Evolutionary conservation across 1,140 invertebrate genomes (phyloP).

Genomic region (Zaprionus inermis): DNA sequence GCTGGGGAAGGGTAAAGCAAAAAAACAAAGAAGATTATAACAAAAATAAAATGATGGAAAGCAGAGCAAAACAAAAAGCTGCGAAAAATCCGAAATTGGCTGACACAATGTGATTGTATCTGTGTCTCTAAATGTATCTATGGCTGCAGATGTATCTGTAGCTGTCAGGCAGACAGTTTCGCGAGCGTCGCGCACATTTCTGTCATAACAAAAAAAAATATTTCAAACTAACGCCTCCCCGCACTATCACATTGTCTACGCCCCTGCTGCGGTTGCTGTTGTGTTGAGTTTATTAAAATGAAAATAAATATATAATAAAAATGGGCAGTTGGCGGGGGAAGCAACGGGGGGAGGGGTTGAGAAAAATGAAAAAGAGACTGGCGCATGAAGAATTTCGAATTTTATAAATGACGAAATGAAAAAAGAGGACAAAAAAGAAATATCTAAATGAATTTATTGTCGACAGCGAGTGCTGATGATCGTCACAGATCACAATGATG

Average conservation of each 20-base stretch:
- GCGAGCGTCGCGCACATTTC: conserved; percentile 65
- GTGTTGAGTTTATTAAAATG: conserved; percentile 68
- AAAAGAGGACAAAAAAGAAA: not conserved
- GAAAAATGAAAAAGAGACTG: conserved; percentile 75
- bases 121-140: not conserved
- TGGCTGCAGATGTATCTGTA: not conserved
- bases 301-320: conserved; percentile 75
- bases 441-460: conserved; percentile 71
- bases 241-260: not conserved
- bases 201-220: conserved; percentile 80
- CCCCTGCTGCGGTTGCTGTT: conserved; percentile 11
- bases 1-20: too few species aligned
- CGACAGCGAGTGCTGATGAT: conserved; percentile 9
- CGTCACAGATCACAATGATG: conserved; percentile 5
- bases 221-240: conserved; percentile 43
- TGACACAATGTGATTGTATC: not conserved
- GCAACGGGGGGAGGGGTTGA: not conserved
- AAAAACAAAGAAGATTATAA: not conserved
- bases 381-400: conserved; percentile 57
- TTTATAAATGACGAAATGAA: conserved; percentile 54
- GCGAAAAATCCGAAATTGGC: conserved; percentile 34
- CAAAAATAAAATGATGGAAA: conserved; percentile 49
- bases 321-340: not conserved
- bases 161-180: conserved; percentile 28
- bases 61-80: conserved; percentile 41